Evolutionary conservation across 1,140 invertebrate genomes (phyloP), one percentile per base, ranked within the genome.

Genomic region (Macrocentrus cingulum): DNA sequence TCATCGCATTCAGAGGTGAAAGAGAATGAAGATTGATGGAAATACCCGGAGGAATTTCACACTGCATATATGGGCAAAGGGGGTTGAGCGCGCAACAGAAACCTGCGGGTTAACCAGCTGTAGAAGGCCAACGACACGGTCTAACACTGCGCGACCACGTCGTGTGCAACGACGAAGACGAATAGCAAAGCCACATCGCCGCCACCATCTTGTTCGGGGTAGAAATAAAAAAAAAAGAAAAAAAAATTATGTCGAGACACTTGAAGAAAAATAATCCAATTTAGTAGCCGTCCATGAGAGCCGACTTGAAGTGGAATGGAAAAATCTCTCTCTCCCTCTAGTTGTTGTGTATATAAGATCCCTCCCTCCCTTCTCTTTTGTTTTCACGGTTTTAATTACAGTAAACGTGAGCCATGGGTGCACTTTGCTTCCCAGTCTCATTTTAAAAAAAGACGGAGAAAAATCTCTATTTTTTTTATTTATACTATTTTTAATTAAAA

Each of bases 361-460:
- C 19, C 15, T 22, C 42, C 13, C 34, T 25, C 3, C 1, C 2
- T 34, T 50, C 22, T 50, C 9, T 50, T 18, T 25, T 69, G 67
- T 76, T 76, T 75, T 75, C 70, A 69, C 66, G 62, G 67, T 70
- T 75, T 76, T 75, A 76, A 76, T 76, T 76, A 76, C 65, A 66
- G 32, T 16, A 20, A 53, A 41, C 65, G 60, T 67, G 22, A 60
- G 22, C 46, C 55, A 42, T 54, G 41, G 42, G 25, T 20, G 15
- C 1, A 56, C 5, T 67, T 68, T 63, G 66, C 64, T 61, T 51
- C 59, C 58, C 53, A 57, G 46, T 50, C 39, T 8, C 50, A 50
- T 23, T 57, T 60, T 48, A 7, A 71, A 64, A 56, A 66, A 61
- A 63, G 46, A 58, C n/a, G n/a, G n/a, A 29, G 4, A 29, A 29